Evolutionary conservation across 1,140 invertebrate genomes (phyloP).

Genomic region (Drosophila miranda): DNA sequence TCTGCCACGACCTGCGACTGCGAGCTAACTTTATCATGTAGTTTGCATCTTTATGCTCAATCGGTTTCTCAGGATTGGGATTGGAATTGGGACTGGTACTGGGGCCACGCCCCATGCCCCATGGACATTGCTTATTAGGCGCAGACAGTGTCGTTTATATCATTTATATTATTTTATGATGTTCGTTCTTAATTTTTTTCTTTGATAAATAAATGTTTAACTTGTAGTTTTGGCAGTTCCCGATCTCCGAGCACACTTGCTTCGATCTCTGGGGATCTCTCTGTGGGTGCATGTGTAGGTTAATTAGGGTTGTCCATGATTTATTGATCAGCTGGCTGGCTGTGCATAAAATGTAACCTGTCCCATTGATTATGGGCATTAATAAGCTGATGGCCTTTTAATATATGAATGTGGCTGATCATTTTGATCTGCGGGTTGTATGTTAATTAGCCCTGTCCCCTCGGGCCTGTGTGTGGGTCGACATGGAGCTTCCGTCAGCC

Average conservation of each 20-base stretch:
- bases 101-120: conserved; percentile 19
- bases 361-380: conserved; percentile 59
- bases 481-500: conserved; percentile 17
- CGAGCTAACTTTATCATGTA: conserved; percentile 61
- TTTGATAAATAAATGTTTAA: conserved; percentile 56
- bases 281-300: conserved; percentile 35
- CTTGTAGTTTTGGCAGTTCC: conserved; percentile 50
- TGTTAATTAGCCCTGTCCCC: conserved; percentile 51
- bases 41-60: conserved; percentile 67
- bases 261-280: conserved; percentile 4
- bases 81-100: conserved; percentile 21
- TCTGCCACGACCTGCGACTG: conserved; percentile 17
- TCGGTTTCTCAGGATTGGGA: conserved; percentile 64
- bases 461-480: conserved; percentile 12
- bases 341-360: conserved; percentile 39
- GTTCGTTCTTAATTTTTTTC: conserved; percentile 24
- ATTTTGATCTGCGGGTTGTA: conserved; percentile 32
- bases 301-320: conserved; percentile 76
- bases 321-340: conserved; percentile 61
- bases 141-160: conserved; percentile 80
- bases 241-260: conserved; percentile 30
- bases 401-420: conserved; percentile 48
- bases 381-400: conserved; percentile 72
- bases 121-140: conserved; percentile 63
- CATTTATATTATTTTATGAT: conserved; percentile 81